phyloP scores from a whole-genome alignment of 2,113 vertebrate species.

The Microcebus tavaratra region DNA sequence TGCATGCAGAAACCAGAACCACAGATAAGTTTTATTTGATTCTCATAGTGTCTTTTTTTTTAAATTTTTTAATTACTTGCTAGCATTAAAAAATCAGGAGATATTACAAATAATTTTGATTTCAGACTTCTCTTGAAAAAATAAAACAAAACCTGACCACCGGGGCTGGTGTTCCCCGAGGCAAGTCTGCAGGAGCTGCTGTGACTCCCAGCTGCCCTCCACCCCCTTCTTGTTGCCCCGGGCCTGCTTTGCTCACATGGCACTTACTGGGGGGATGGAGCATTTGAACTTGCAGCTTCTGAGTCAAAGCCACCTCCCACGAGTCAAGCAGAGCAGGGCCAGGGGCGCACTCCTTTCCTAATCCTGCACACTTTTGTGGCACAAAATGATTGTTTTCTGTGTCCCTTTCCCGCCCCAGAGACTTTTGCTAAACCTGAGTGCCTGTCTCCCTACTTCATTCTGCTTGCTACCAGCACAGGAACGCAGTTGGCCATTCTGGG shows the following conservation, averaged over 20 bases:
- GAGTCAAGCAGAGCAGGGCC: background rate
- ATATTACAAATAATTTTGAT: background rate
- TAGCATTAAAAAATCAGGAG: background rate
- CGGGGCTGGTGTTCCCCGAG: background rate
- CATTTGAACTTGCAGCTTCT: background rate
- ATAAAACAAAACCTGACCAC: background rate
- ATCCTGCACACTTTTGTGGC: background rate
- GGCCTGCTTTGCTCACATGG: background rate
- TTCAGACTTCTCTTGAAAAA: background rate
- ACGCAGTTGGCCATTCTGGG: background rate
- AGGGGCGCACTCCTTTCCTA: background rate
- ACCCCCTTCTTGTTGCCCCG: background rate
- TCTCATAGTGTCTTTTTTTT: background rate
- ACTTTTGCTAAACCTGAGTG: background rate
- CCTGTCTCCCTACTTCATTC: background rate
- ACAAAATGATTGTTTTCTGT: background rate
- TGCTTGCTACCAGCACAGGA: background rate
- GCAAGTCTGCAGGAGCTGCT: background rate
- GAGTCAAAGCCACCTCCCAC: background rate
- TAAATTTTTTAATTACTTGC: background rate
- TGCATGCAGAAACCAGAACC: background rate
- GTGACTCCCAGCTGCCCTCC: background rate
- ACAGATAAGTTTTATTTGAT: background rate
- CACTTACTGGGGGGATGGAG: accelerated
- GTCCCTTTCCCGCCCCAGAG: background rate